phyloP scores from a whole-genome alignment of 2,797 vertebrate species.

The Galagoides demidoff region DNA sequence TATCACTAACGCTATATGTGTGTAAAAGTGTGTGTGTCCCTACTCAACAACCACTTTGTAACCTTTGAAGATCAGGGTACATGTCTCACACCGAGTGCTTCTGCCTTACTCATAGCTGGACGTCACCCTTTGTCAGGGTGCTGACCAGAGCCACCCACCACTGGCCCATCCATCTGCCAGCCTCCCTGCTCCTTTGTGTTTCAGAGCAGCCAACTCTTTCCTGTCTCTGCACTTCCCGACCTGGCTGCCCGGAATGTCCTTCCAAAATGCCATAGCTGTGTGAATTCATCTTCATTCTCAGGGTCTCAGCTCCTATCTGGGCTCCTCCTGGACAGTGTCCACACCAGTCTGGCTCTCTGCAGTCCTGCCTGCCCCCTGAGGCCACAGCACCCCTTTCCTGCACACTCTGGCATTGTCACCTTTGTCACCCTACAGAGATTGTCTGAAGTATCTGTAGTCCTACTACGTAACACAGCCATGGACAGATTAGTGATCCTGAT shows the following conservation, averaged over 20 bases:
- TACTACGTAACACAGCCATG: neutral
- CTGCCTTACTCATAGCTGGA: neutral
- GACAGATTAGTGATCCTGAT: neutral
- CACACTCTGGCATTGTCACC: neutral
- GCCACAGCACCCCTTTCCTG: neutral
- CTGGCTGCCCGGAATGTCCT: neutral
- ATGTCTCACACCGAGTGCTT: neutral
- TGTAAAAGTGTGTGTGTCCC: neutral
- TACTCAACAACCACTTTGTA: neutral
- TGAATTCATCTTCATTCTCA: neutral
- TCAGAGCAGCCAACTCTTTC: neutral
- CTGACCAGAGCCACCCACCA: neutral
- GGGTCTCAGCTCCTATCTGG: neutral
- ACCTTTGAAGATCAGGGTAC: neutral
- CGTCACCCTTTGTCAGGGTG: too few relatives aligned
- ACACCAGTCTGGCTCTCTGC: too few relatives aligned
- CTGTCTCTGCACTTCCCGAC: neutral
- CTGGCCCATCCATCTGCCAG: fast-evolving
- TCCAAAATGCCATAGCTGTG: neutral
- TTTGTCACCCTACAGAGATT: neutral
- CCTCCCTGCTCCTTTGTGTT: neutral
- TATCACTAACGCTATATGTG: neutral
- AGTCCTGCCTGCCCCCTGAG: fast-evolving
- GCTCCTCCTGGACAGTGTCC: neutral
- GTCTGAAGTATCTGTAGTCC: neutral